Percentiles rank a stretch among this genome's conserved stretches.
These are phyloP conservation scores for Sarcophaga peregrina DNA, from an alignment of 1,140 invertebrate species.

Conservation along the genomic window DNA sequence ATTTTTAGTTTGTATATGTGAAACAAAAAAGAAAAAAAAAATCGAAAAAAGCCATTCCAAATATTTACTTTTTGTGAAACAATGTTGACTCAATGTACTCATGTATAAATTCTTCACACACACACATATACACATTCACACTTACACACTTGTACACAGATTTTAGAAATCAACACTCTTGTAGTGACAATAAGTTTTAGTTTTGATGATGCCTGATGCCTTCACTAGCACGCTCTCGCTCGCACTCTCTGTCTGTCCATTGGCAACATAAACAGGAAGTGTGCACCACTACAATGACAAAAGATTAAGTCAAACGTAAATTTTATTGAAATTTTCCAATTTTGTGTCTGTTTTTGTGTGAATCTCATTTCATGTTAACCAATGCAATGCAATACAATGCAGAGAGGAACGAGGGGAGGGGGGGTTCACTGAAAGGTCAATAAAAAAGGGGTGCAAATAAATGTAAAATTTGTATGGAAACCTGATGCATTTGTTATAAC, in stretches of 20 bases:
- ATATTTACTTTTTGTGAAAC: constrained; percentile 13
- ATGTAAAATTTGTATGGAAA: neutral
- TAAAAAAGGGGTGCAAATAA: no score
- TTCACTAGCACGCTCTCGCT: neutral
- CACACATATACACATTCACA: neutral
- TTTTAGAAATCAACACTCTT: no score
- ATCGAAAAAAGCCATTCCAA: neutral
- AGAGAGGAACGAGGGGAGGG: neutral
- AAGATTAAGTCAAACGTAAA: constrained; percentile 18
- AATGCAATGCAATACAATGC: neutral
- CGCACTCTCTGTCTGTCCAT: neutral
- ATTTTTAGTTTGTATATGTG: no score
- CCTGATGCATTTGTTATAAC: constrained; percentile 23
- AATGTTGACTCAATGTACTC: constrained; percentile 23
- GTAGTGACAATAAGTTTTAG: no score
- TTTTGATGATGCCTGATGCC: no score
- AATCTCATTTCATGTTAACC: neutral
- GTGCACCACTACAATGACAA: constrained; percentile 13
- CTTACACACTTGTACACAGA: neutral
- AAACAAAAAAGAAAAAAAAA: no score
- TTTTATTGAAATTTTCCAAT: constrained; percentile 26
- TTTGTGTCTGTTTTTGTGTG: neutral
- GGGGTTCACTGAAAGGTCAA: no score
- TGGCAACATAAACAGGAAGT: neutral
- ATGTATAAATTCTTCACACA: neutral